These are phyloP conservation scores for Perithous albicinctus DNA, from an alignment of 2,888 invertebrate species.

Conservation along the genomic window DNA sequence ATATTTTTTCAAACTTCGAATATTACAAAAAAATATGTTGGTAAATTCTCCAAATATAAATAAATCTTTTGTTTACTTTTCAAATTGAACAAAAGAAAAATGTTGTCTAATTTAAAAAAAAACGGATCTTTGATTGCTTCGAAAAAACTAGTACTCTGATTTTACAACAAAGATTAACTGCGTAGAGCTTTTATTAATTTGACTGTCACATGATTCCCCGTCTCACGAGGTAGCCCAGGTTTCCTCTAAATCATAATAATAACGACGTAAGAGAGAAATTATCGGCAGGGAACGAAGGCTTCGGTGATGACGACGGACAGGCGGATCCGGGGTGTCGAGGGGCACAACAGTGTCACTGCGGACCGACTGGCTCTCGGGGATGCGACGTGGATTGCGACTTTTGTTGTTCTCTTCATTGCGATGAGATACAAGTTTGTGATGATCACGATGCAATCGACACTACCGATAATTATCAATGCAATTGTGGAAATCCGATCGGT, in stretches of 20 bases:
- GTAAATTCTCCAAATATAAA: no score
- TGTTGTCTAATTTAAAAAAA: no score
- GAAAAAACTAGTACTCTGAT: no score
- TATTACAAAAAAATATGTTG: no score
- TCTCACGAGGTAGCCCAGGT: no score
- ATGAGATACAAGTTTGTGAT: background rate
- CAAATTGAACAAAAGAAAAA: no score
- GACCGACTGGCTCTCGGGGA: conserved; percentile 58
- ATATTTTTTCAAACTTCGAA: no score
- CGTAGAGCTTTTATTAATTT: no score
- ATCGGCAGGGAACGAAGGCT: conserved; percentile 61
- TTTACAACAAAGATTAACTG: no score
- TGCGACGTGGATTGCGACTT: conserved; percentile 38
- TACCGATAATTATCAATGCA: conserved; percentile 40
- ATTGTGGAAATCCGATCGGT: conserved; percentile 43
- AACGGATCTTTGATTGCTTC: no score
- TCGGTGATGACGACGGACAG: conserved; percentile 58
- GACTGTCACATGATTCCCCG: no score
- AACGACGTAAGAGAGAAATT: conserved; percentile 43
- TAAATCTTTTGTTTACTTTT: no score
- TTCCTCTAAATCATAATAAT: conserved; percentile 14
- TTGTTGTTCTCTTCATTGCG: conserved; percentile 38
- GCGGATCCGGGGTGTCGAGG: conserved; percentile 29
- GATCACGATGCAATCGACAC: background rate
- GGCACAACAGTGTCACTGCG: conserved; percentile 64